Evolutionary conservation across 2,888 invertebrate genomes (phyloP).

Genomic region (Ophonus ardosiacus): DNA sequence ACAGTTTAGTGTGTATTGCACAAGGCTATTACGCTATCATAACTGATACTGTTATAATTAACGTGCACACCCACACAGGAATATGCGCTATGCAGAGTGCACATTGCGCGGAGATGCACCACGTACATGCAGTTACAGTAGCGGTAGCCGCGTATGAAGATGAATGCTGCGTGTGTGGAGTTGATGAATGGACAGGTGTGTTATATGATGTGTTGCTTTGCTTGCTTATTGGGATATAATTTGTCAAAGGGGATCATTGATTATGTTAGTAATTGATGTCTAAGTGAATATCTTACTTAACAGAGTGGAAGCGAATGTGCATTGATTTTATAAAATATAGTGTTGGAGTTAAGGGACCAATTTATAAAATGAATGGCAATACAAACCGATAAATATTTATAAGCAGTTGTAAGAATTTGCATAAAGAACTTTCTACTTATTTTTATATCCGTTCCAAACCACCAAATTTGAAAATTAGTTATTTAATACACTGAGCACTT

Average conservation of each 20-base stretch:
- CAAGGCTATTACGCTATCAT: conserved; percentile 46
- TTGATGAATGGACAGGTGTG: conserved; percentile 33
- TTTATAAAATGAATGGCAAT: too few species aligned
- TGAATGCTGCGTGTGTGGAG: neutral
- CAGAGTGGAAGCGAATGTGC: neutral
- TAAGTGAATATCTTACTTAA: conserved; percentile 6
- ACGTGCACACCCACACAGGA: neutral
- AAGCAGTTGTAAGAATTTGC: too few species aligned
- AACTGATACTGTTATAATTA: conserved; percentile 51
- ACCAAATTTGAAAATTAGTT: too few species aligned
- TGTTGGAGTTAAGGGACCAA: neutral
- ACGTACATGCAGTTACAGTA: neutral
- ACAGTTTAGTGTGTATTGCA: conserved; percentile 57
- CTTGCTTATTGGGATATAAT: conserved; percentile 38
- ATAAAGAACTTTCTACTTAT: too few species aligned
- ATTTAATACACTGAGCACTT: too few species aligned
- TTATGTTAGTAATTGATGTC: conserved; percentile 7
- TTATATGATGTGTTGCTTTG: conserved; percentile 22
- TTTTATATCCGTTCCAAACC: too few species aligned
- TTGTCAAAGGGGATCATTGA: conserved; percentile 37
- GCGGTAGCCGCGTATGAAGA: neutral
- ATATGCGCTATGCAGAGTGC: neutral
- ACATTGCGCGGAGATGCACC: conserved; percentile 5
- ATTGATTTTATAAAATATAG: conserved; percentile 4
- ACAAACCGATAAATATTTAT: too few species aligned